Evolutionary conservation across 1,140 invertebrate species (phyloP).

Genomic region (Apis dorsata): DNA sequence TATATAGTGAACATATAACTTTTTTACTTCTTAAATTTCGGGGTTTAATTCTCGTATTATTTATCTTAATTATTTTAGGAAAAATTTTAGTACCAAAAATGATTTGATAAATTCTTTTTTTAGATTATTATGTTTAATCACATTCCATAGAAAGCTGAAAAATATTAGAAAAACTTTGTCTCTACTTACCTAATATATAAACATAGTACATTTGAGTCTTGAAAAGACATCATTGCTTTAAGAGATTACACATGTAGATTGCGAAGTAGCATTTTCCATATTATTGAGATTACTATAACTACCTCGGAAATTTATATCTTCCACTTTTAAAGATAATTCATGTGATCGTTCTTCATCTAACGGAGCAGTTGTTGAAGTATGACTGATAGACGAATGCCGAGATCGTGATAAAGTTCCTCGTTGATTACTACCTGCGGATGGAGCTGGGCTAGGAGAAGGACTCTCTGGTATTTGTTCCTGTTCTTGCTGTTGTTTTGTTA

Average conservation of each 20-base stretch:
- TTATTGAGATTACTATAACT: slow-evolving; percentile 70
- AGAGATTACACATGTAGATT: slow-evolving; percentile 70
- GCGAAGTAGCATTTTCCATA: slow-evolving; percentile 63
- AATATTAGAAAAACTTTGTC: neutral
- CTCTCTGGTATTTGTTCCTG: slow-evolving; percentile 75
- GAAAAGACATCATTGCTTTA: slow-evolving; percentile 57
- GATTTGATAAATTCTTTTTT: neutral
- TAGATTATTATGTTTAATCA: neutral
- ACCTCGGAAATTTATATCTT: slow-evolving; percentile 68
- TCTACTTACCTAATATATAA: slow-evolving; percentile 18
- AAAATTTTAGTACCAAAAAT: slow-evolving; percentile 15
- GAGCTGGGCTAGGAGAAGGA: slow-evolving; percentile 74
- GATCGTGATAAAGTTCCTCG: slow-evolving; percentile 72
- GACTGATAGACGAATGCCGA: slow-evolving; percentile 75
- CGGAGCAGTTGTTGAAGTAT: slow-evolving; percentile 71
- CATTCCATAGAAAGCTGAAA: slow-evolving; percentile 10
- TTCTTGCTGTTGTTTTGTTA: slow-evolving; percentile 77
- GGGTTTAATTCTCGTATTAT: neutral
- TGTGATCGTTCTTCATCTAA: slow-evolving; percentile 70
- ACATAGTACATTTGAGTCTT: neutral
- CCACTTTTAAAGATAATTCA: slow-evolving; percentile 59
- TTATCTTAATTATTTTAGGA: slow-evolving; percentile 4
- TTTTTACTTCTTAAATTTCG: neutral
- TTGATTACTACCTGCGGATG: slow-evolving; percentile 71
- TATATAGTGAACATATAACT: slow-evolving; percentile 4